These are phyloP conservation scores for Spisula subtruncata DNA, from an alignment of 2,888 invertebrate genomes.

Conservation along the genomic window DNA sequence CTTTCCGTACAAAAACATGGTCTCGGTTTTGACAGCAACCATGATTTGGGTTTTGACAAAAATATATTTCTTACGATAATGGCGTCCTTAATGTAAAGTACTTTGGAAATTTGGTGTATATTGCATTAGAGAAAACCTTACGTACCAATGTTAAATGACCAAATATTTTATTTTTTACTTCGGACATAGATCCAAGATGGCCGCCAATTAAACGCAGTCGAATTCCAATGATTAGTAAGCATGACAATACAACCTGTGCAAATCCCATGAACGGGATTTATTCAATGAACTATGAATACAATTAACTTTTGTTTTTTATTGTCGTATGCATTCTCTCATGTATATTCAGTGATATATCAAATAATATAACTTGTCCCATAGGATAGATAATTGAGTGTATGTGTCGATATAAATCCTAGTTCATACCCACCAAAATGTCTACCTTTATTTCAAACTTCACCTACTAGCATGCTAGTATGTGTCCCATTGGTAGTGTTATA, in stretches of 20 bases:
- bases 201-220: no score
- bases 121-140: no score
- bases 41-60: no score
- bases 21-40: no score
- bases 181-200: no score
- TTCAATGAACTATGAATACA: constrained; percentile 11
- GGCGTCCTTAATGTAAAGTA: no score
- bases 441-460: not conserved
- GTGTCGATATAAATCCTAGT: not conserved
- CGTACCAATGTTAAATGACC: no score
- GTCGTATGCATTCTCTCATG: not conserved
- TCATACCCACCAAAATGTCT: not conserved
- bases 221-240: no score
- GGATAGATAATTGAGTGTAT: constrained; percentile 30
- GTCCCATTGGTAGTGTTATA: not conserved
- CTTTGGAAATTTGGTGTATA: no score
- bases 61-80: no score
- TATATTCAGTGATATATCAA: not conserved
- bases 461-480: no score
- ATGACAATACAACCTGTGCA: not conserved
- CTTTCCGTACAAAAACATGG: not conserved
- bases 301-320: not conserved
- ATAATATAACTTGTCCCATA: not conserved
- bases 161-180: no score
- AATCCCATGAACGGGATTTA: not conserved